These are phyloP conservation scores for Ifrita kowaldi DNA, from an alignment of 2,113 vertebrate genomes.

Conservation along the genomic window DNA sequence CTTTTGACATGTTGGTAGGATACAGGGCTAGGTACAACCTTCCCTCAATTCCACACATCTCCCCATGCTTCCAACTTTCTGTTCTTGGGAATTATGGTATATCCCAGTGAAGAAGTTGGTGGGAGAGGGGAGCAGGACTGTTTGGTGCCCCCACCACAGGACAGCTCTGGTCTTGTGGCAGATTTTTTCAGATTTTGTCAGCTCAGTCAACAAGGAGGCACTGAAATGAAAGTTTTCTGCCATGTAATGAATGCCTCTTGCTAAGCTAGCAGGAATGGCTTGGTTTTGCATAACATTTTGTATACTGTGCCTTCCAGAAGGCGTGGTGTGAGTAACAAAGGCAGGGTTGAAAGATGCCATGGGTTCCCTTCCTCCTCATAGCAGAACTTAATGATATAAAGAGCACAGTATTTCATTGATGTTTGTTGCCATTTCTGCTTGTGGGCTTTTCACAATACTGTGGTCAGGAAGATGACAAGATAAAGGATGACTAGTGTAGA, in stretches of 20 bases:
- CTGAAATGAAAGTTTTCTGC: background rate
- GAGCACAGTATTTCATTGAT: background rate
- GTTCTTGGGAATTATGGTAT: background rate
- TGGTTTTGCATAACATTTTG: background rate
- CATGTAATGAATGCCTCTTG: background rate
- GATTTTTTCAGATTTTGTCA: background rate
- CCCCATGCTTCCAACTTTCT: background rate
- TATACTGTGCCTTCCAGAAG: background rate
- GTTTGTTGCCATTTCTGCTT: conserved; percentile 1
- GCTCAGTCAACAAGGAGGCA: background rate
- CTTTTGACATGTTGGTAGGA: background rate
- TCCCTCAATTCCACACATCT: background rate
- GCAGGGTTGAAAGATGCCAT: conserved; percentile 34
- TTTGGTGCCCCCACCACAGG: background rate
- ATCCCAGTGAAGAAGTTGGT: background rate
- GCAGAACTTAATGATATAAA: background rate
- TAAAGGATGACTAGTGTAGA: conserved; percentile 10
- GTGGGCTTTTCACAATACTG: conserved; percentile 25
- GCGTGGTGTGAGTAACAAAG: conserved; percentile 30
- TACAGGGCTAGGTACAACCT: background rate
- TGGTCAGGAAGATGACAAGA: conserved; percentile 6
- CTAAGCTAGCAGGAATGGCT: background rate
- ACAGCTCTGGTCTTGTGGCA: background rate
- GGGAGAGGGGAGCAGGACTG: background rate
- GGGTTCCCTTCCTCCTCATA: background rate